Percentiles rank a stretch among this genome's conserved stretches.
Evolutionary conservation across 2,113 vertebrate species (phyloP).

Genomic region (Oreochromis tanganicae): DNA sequence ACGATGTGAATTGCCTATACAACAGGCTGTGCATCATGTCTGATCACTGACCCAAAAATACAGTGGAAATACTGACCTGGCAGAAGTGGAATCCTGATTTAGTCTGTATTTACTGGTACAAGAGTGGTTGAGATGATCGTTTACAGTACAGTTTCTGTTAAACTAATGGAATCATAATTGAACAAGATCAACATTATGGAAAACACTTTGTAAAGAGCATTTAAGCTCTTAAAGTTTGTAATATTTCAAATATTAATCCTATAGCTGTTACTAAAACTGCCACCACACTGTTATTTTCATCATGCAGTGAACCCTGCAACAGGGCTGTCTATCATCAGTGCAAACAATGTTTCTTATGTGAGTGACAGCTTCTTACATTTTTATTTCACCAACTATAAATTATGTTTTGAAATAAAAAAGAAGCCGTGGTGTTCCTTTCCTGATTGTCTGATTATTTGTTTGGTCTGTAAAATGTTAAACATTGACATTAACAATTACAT

Average conservation of each 20-base stretch:
- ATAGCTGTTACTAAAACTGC: neutral
- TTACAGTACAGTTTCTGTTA: neutral
- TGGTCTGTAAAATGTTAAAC: neutral
- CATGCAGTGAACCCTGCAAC: neutral
- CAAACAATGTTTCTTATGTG: neutral
- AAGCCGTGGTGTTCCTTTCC: neutral
- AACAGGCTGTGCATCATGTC: neutral
- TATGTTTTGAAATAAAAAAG: neutral
- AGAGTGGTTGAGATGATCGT: neutral
- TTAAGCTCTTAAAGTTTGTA: neutral
- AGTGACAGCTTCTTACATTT: neutral
- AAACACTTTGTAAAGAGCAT: neutral
- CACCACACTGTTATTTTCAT: neutral
- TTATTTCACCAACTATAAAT: neutral
- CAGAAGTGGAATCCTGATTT: neutral
- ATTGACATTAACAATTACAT: neutral
- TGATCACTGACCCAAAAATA: slow-evolving; percentile 3
- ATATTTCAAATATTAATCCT: neutral
- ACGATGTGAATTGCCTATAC: neutral
- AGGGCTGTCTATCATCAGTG: neutral
- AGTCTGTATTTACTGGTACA: neutral
- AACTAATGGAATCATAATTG: neutral
- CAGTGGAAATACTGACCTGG: neutral
- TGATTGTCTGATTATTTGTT: neutral
- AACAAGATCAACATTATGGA: neutral